Evolutionary conservation across 2,888 invertebrate genomes (phyloP), one percentile per base, ranked within the genome.

Genomic region (Anarsia innoxiella): DNA sequence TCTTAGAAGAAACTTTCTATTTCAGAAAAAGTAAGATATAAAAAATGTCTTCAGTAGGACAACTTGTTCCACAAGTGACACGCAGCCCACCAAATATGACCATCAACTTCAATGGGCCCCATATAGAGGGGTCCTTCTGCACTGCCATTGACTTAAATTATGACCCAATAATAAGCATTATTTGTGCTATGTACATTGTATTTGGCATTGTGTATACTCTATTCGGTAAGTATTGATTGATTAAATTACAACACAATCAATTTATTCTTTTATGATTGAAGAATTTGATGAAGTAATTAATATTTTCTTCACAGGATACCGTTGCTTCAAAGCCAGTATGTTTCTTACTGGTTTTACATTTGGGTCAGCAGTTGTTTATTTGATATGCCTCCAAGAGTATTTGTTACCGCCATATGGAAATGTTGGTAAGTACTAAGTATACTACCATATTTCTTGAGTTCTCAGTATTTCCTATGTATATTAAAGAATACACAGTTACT

Each of bases 311-410:
- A n/a, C 86, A 93, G 94, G 95, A 37, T 95, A 95, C 77, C 89
- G 95, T 45, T 94, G 93, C 71, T 93, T 95, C 75, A 94, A 94
- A 71, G 93, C 93, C 9, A 90, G 92, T 42, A 93, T 95, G 89
- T 95, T 95, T 71, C 86, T 95, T 34, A 95, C 94, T 31, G 95
- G 95, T 19, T 92, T 95, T 67, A 91, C 93, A 42, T 95, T 94
- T 66, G 94, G 93, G 10, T 90, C 93, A 33, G 89, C 92, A 44
- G 88, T 94, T 45, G 92, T 94, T 27, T 95, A 92, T 71, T 72
- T 92, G 52, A 91, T 95, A 58, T 93, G 94, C 66, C 83, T 92
- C 33, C 93, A 94, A 71, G 93, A 93, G 60, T 89, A 91, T 54
- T 82, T 94, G 43, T 88, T 95, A 71, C 92, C 93, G 9, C 86